Evolutionary conservation across 2,888 invertebrate species (phyloP), one percentile per base, ranked within the genome.

Genomic region (Xestia sexstrigata): DNA sequence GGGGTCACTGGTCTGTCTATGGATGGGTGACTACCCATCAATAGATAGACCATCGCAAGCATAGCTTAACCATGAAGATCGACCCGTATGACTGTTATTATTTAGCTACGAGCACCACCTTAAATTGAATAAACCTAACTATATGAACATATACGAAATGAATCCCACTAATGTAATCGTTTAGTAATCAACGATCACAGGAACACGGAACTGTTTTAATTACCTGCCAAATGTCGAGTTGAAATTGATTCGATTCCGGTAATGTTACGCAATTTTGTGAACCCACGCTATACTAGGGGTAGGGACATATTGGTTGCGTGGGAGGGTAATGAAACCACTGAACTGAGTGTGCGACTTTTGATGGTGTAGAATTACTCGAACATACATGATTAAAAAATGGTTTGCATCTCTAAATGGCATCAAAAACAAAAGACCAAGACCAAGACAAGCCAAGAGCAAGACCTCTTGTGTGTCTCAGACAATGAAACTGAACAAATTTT

Each of bases 211-310:
- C 87, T 88, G 90, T 90, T 92, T 93, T 92, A 93, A 94, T 93
- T 92, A 93, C 92, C 91, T 91, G 92, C 92, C 91, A 89, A 90
- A 88, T 90, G 90, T 88, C 88, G 90, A 89, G 87, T 88, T 78
- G 74, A 90, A 93, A 93, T 93, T 92, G 91, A 93, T 93, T 92
- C 90, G 91, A 91, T 91, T 90, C 89, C 87, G 89, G 88, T 91
- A 91, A 91, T 89, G 91, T 87, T 87, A 89, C 90, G 91, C 89
- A 90, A 92, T 92, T 93, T 89, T 87, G 89, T 67, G 82, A 55
- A 23, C 71, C 58, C 63, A 65, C 47, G 55, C 63, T 60, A 62
- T 80, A 74, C 70, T 79, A 62, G 55, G 35, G 68, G 65, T 66
- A 67, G 35, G 73, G 66, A 42, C 55, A 39, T 17, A n/a, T 20